These are phyloP conservation scores for Menidia beryllina DNA, from an alignment of 2,113 vertebrate species.

Conservation along the genomic window DNA sequence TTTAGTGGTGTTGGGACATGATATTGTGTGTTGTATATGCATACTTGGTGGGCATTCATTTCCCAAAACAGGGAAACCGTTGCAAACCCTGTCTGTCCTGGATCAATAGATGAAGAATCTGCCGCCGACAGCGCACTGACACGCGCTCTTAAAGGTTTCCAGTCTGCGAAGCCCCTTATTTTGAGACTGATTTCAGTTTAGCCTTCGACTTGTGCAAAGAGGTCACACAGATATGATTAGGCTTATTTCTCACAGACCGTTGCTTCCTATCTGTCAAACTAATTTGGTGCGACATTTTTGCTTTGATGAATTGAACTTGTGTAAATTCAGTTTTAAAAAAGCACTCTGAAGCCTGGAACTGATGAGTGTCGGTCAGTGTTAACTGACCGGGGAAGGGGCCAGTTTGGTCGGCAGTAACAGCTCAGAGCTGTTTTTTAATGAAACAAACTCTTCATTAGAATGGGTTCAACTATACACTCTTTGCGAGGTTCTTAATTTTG, in stretches of 20 bases:
- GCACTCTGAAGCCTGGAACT: background rate
- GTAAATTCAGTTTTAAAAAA: background rate
- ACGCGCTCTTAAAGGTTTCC: background rate
- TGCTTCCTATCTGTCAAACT: background rate
- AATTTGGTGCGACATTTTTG: background rate
- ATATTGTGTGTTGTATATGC: no score
- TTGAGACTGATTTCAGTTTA: background rate
- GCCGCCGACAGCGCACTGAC: background rate
- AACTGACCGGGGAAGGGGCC: no score
- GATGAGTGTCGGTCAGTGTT: background rate
- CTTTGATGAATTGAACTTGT: background rate
- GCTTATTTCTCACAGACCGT: background rate
- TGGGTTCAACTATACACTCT: no score
- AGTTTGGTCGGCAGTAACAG: no score
- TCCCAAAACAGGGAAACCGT: no score
- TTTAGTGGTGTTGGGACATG: no score
- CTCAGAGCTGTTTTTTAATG: no score
- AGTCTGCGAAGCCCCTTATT: background rate
- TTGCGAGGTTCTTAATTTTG: background rate
- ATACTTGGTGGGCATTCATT: no score
- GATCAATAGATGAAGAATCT: background rate
- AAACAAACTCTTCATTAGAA: no score
- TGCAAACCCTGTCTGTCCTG: no score
- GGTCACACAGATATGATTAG: background rate
- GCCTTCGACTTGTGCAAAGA: background rate